A percentile compares a stretch with the other conserved stretches of the same genome.
phyloP scores from a whole-genome alignment of 37 sponge, comb jelly and placozoan species.

The Crambe crambe region DNA sequence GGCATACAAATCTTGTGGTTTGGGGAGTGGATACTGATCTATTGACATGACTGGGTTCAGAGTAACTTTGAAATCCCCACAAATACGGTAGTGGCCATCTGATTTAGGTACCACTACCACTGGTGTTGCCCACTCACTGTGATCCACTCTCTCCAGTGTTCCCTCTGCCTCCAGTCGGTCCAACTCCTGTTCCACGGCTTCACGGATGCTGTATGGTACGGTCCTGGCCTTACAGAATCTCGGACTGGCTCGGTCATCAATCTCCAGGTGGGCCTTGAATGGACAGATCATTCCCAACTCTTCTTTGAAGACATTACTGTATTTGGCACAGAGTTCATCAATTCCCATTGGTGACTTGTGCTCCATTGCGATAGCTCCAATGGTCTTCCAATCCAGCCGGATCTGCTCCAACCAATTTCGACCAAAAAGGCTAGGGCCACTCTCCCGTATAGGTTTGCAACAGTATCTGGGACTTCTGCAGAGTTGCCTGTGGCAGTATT shows the following conservation, averaged over 20 bases:
- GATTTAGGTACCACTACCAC: constrained; percentile 44
- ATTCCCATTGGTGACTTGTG: neutral
- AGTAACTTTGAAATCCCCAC: too few relatives aligned
- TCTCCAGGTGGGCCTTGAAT: neutral
- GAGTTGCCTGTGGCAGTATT: neutral
- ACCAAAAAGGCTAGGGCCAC: neutral
- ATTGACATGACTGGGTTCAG: constrained; percentile 29
- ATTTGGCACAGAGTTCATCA: neutral
- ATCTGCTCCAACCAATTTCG: neutral
- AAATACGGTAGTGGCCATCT: constrained; percentile 31
- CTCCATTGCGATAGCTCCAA: too few relatives aligned
- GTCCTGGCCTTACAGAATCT: neutral
- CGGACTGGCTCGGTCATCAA: neutral
- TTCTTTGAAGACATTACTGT: neutral
- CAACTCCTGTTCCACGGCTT: too few relatives aligned
- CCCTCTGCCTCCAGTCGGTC: neutral
- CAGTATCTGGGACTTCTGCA: neutral
- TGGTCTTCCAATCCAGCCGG: neutral
- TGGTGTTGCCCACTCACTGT: constrained; percentile 49
- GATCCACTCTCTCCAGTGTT: constrained; percentile 10
- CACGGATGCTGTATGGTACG: too few relatives aligned
- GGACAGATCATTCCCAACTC: neutral
- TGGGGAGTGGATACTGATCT: constrained; percentile 41
- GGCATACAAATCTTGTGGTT: too few relatives aligned
- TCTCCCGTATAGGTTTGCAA: neutral